A percentile compares a stretch with the other conserved stretches of the same genome.
phyloP scores from a whole-genome alignment of 35 echinoderm and acorn worm genomes.

The Ophioderma brevispina region DNA sequence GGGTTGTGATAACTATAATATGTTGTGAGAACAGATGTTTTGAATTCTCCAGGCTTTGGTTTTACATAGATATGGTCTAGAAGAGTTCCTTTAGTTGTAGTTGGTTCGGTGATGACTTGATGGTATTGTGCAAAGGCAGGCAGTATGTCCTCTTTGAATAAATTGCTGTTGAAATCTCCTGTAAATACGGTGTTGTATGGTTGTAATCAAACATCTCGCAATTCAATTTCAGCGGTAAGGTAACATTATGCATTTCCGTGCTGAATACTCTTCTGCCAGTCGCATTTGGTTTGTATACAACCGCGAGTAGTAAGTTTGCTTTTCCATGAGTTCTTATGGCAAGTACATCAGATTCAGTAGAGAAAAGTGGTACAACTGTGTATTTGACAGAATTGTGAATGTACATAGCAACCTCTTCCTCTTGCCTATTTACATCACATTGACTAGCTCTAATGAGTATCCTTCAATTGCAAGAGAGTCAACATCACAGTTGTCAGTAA shows the following conservation, averaged over 20 bases:
- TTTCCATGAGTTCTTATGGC: neutral
- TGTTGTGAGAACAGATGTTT: too few species aligned
- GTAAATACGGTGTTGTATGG: too few species aligned
- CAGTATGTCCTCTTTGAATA: too few species aligned
- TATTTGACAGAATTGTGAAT: neutral
- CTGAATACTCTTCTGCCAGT: neutral
- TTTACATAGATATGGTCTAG: too few species aligned
- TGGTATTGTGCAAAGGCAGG: too few species aligned
- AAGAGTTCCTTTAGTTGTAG: too few species aligned
- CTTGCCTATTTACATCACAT: too few species aligned
- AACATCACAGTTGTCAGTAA: neutral
- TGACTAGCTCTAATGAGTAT: neutral
- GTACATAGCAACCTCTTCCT: neutral
- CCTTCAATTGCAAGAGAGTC: neutral
- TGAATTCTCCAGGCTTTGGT: too few species aligned
- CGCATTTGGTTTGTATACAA: neutral
- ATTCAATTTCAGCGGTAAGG: neutral
- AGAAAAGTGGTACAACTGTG: neutral
- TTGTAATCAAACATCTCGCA: too few species aligned
- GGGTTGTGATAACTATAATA: too few species aligned
- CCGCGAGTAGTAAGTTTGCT: neutral
- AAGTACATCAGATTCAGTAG: neutral
- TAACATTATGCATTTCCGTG: neutral
- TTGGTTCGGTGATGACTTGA: too few species aligned
- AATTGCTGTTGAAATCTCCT: too few species aligned